Percentiles rank a stretch among this genome's conserved stretches.
Evolutionary conservation across 2,888 invertebrate genomes (phyloP).

Genomic region (Apamea crenata): DNA sequence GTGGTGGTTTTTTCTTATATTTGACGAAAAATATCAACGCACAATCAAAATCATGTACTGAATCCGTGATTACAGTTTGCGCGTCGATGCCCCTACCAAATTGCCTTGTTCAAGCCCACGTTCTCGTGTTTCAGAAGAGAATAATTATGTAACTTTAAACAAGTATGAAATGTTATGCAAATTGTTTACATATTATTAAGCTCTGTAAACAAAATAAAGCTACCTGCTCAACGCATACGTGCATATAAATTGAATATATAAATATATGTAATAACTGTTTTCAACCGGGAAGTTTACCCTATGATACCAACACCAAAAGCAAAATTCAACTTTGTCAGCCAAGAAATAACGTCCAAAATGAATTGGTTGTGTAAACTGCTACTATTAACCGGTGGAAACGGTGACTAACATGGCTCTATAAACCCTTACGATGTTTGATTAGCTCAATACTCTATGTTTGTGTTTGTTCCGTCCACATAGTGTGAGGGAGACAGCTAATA

Average conservation of each 20-base stretch:
- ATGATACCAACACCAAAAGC: conserved; percentile 2
- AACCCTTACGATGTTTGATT: conserved; percentile 78
- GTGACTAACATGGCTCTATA: conserved; percentile 71
- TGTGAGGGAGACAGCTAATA: conserved; percentile 71
- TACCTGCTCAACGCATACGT: conserved; percentile 37
- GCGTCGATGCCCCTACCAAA: neutral
- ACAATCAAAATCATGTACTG: neutral
- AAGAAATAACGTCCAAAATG: conserved; percentile 46
- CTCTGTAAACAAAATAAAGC: conserved; percentile 28
- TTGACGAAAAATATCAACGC: too few relatives aligned
- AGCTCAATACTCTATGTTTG: conserved; percentile 77
- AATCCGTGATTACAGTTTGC: neutral
- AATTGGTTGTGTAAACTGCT: conserved; percentile 26
- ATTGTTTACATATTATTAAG: conserved; percentile 41
- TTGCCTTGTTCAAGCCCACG: neutral
- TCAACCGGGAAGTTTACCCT: conserved; percentile 23
- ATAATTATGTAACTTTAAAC: neutral
- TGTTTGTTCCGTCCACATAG: conserved; percentile 73
- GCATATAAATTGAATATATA: conserved; percentile 45
- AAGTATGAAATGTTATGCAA: conserved; percentile 27
- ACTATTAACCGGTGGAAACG: conserved; percentile 63
- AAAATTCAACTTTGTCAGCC: conserved; percentile 8
- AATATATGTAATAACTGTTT: conserved; percentile 51
- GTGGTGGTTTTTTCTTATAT: too few relatives aligned
- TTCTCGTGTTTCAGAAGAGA: neutral